Conservation (phyloP, 2,888 invertebrate species). For the Crioceris asparagi region DNA sequence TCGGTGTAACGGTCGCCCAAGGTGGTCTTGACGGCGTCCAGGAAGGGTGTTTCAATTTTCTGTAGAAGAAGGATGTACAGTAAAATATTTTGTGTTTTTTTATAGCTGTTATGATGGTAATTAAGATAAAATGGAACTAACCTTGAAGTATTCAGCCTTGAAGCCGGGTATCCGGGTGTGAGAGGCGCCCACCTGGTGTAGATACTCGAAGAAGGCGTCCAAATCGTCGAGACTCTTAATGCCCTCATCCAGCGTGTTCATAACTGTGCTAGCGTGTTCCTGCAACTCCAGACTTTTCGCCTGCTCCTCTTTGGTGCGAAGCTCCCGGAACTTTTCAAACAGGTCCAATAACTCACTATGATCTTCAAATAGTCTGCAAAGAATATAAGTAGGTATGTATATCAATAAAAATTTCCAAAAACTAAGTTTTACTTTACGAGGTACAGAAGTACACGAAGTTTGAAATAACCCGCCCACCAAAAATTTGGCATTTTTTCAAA, state of each 20-base stretch:
- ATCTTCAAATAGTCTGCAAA: constrained; percentile 74
- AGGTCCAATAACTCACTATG: constrained; percentile 66
- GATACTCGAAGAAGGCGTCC: constrained; percentile 72
- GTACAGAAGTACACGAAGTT: too few relatives aligned
- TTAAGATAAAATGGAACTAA: constrained; percentile 36
- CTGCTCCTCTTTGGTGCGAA: constrained; percentile 71
- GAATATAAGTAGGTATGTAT: too few relatives aligned
- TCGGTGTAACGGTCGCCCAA: constrained; percentile 81
- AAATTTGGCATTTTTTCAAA: too few relatives aligned
- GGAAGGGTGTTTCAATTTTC: constrained; percentile 84
- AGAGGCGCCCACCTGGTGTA: constrained; percentile 73
- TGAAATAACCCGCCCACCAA: too few relatives aligned
- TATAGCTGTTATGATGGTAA: background rate
- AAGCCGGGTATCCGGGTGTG: constrained; percentile 79
- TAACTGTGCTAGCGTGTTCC: constrained; percentile 80
- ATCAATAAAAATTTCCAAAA: too few relatives aligned
- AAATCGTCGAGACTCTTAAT: constrained; percentile 78
- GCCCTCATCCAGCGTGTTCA: constrained; percentile 81
- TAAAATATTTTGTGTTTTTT: too few relatives aligned
- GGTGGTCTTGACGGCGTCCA: constrained; percentile 75
- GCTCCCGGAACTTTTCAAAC: constrained; percentile 71
- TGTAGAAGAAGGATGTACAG: too few relatives aligned
- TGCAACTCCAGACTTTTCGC: constrained; percentile 71
- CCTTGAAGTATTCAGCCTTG: constrained; percentile 82
- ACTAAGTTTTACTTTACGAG: too few relatives aligned